Percentiles rank a stretch among this genome's conserved stretches.
Conservation (phyloP, 2,797 vertebrate genomes). For the Lepilemur septentrionalis region DNA sequence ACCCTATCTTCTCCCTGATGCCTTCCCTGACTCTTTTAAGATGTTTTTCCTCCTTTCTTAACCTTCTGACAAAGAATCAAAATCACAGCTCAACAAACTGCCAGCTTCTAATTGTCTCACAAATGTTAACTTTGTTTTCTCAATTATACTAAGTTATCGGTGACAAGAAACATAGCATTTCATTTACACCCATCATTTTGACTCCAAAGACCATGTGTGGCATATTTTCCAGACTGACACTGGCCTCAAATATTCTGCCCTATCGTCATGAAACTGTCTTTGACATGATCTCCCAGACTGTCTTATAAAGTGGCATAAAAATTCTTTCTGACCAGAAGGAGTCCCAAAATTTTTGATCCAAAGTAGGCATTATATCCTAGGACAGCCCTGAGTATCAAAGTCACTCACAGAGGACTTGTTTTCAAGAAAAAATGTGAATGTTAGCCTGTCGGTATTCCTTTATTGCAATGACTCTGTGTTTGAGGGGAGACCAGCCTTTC, state of each 20-base stretch:
- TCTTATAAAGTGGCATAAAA: background rate
- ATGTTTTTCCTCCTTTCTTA: background rate
- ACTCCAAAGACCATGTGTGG: background rate
- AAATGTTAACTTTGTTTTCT: slow-evolving; percentile 16
- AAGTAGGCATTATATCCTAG: background rate
- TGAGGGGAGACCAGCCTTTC: background rate
- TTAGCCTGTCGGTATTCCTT: background rate
- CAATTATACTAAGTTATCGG: background rate
- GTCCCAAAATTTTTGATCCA: background rate
- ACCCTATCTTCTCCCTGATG: background rate
- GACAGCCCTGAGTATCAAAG: background rate
- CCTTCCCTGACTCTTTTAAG: background rate
- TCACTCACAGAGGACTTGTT: background rate
- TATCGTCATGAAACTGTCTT: background rate
- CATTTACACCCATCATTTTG: background rate
- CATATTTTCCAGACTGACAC: background rate
- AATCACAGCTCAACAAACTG: background rate
- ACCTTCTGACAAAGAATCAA: slow-evolving; percentile 7
- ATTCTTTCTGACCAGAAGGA: background rate
- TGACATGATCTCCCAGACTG: background rate
- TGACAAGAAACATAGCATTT: background rate
- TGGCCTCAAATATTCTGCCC: background rate
- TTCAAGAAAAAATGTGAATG: background rate
- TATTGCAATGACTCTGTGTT: background rate
- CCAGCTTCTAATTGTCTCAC: slow-evolving; percentile 20